Percentiles rank a stretch among this genome's conserved stretches.
phyloP scores from a whole-genome alignment of 1,140 invertebrate species.

The Mylabris phalerata region DNA sequence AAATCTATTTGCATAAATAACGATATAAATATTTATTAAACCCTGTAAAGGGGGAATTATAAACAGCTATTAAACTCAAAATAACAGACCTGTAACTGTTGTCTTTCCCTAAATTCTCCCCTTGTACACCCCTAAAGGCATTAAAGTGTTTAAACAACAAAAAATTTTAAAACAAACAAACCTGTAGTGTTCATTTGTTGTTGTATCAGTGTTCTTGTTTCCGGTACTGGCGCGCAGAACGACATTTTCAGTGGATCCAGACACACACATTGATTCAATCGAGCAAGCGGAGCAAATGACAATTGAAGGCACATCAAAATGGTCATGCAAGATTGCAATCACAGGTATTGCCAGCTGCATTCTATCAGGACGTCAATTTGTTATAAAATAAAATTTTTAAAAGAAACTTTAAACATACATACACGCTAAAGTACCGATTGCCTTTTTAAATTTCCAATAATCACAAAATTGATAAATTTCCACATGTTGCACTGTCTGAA shows the following conservation, averaged over 20 bases:
- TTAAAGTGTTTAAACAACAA: too few relatives aligned
- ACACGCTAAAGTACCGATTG: constrained; percentile 24
- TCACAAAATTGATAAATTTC: too few relatives aligned
- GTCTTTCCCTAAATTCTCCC: too few relatives aligned
- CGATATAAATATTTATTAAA: too few relatives aligned
- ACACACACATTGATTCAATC: constrained; percentile 97
- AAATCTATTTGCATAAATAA: too few relatives aligned
- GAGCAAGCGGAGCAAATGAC: constrained; percentile 96
- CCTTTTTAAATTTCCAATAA: constrained; percentile 1
- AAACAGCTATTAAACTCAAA: too few relatives aligned
- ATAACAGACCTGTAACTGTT: too few relatives aligned
- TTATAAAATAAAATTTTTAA: neutral
- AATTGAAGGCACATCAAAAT: constrained; percentile 99
- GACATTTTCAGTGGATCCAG: constrained; percentile 96
- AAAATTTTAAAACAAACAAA: too few relatives aligned
- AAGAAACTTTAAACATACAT: neutral
- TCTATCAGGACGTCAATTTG: constrained; percentile 34
- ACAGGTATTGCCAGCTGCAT: constrained; percentile 68
- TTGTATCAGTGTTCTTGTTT: constrained; percentile 45
- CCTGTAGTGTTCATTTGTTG: constrained; percentile 15
- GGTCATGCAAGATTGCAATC: constrained; percentile 99
- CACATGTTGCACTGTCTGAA: too few relatives aligned
- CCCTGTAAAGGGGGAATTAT: too few relatives aligned
- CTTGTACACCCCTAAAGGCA: too few relatives aligned
- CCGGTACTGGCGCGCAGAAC: constrained; percentile 63